Base-by-base conservation (phyloP, 2,888 invertebrate species). In the Thecophora atra region DNA sequence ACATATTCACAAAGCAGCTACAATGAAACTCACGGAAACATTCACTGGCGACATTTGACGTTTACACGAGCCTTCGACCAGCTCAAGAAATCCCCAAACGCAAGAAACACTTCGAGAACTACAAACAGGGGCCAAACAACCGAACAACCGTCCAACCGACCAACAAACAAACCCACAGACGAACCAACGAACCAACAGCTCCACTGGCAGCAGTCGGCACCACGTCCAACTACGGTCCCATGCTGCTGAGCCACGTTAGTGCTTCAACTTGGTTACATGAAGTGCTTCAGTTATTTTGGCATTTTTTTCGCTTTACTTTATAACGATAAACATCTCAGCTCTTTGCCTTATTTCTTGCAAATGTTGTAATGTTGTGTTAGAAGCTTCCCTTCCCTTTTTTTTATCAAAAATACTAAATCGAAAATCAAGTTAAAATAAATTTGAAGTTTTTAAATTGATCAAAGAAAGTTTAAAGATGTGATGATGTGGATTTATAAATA, bases 31-130 rank as follows among this genome's bases (percentile, higher is more conserved):
- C 26, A 58, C 68, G 15, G 56, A 1, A 42, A 24, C 26, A 68
- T 44, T 44, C 47, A 63, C 51, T 30, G 51, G 24, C 42, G 68
- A 63, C 70, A 58, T 65, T 73, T 73, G 73, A 70, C 73, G 66
- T 70, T 73, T 65, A 73, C 73, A 73, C n/a, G 54, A 51, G 62
- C 28, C 42, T 21, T 11, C 37, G 11, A 37, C 37, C 1, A 37
- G 37, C 37, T 37, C 1, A 37, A 37, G n/a, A 37, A 37, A 37
- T 37, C 37, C 37, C 11, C 11, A 37, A 37, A 51, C 47, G 17
- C 5, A n/a, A 47, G 11, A n/a, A n/a, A n/a, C 8, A 47, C n/a
- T 17, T 7, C 44, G 44, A 11, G 8, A 17, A 47, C 15, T 47
- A n/a, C n/a, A 1, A n/a, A 47, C n/a, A 15, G 47, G 1, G 47